phyloP scores from a whole-genome alignment of 2,797 vertebrate species.

The Mormyrus hasselquistii region DNA sequence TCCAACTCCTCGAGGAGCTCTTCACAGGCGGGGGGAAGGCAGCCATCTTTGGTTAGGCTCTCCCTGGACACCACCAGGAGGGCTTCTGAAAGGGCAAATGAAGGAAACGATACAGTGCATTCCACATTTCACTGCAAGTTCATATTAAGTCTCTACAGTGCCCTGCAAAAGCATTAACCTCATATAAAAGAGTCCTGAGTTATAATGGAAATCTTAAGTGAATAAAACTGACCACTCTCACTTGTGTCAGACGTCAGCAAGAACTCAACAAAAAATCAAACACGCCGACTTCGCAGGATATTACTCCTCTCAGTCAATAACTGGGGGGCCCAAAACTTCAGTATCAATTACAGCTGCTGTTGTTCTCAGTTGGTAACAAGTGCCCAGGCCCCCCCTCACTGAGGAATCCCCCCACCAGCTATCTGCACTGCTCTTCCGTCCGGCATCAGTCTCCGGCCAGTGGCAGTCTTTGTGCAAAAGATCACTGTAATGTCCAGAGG shows the following conservation, averaged over 20 bases:
- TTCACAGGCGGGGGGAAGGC: constrained; percentile 62
- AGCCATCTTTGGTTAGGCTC: constrained; percentile 59
- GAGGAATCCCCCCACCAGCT: neutral
- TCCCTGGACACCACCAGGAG: constrained; percentile 64
- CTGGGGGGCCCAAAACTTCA: neutral
- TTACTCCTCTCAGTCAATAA: neutral
- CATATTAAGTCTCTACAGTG: constrained; percentile 7
- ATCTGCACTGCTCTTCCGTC: neutral
- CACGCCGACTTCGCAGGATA: neutral
- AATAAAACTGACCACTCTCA: neutral
- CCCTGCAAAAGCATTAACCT: constrained; percentile 11
- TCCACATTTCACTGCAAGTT: neutral
- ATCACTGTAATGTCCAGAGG: neutral
- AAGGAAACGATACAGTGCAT: neutral
- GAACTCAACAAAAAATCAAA: neutral
- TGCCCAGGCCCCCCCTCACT: neutral
- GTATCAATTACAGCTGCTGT: neutral
- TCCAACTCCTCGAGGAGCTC: constrained; percentile 66
- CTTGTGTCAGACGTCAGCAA: neutral
- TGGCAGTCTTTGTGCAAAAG: neutral
- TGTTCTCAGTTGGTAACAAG: neutral
- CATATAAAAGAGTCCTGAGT: neutral
- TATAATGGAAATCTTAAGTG: neutral
- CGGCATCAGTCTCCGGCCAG: neutral
- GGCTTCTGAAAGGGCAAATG: constrained; percentile 63